A percentile compares a stretch with the other conserved stretches of the same genome.
Evolutionary conservation across 2,113 vertebrate species (phyloP).

Genomic region (Aix galericulata): DNA sequence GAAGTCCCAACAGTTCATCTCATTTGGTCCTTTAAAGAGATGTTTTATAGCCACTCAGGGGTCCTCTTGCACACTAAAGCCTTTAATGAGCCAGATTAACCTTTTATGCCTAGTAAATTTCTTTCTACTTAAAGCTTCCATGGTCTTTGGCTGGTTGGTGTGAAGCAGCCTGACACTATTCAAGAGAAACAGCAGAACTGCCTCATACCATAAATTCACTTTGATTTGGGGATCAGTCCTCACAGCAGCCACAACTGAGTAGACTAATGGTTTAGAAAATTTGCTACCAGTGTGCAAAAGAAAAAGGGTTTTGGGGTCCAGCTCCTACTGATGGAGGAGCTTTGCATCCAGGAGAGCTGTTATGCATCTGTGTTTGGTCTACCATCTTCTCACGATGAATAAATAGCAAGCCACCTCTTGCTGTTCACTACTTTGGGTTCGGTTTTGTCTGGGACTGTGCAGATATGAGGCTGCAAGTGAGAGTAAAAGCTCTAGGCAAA

Average conservation of each 20-base stretch:
- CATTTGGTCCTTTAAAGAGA: not conserved
- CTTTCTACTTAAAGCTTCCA: not conserved
- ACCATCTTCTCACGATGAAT: not conserved
- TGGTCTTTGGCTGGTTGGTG: not conserved
- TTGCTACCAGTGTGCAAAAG: rapidly evolving
- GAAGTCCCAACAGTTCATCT: not conserved
- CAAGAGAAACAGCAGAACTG: not conserved
- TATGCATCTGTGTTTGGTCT: not conserved
- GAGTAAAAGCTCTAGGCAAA: not conserved
- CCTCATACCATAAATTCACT: not conserved
- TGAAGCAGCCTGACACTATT: not conserved
- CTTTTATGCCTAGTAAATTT: not conserved
- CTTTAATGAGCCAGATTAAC: not conserved
- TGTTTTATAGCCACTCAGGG: not conserved
- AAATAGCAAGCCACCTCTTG: not conserved
- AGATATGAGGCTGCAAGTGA: rapidly evolving
- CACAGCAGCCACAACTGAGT: not conserved
- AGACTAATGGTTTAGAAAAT: not conserved
- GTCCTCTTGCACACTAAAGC: not conserved
- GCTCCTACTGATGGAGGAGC: not conserved
- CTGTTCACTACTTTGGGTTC: not conserved
- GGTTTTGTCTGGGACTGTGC: not conserved
- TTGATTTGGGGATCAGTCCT: not conserved
- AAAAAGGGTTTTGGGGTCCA: not conserved
- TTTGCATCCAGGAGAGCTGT: not conserved